Conservation (phyloP, 2,888 invertebrate species). For the Eupithecia subfuscata region DNA sequence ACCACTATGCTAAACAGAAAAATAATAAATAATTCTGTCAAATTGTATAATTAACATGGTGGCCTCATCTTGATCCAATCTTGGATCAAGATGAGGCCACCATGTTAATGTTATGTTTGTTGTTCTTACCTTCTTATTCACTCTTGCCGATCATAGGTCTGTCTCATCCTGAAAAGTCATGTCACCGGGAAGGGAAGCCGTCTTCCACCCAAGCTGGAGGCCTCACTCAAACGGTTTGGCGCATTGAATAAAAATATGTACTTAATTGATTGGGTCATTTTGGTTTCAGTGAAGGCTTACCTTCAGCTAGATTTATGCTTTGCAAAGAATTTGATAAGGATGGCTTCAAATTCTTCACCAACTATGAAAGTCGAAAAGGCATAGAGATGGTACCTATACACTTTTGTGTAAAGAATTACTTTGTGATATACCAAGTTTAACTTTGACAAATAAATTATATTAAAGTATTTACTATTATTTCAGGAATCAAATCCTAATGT, state of each 20-base stretch:
- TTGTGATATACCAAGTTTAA: neutral
- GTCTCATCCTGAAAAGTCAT: too few species aligned
- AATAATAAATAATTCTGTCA: too few species aligned
- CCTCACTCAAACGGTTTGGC: neutral
- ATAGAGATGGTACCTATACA: slow-evolving; percentile 89
- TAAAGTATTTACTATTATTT: slow-evolving; percentile 1
- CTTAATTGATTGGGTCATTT: neutral
- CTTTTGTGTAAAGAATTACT: neutral
- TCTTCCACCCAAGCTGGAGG: too few species aligned
- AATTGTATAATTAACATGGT: too few species aligned
- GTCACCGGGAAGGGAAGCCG: too few species aligned
- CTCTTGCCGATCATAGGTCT: too few species aligned
- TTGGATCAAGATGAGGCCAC: too few species aligned
- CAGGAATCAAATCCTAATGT: slow-evolving; percentile 93
- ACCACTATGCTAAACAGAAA: too few species aligned
- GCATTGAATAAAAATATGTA: neutral
- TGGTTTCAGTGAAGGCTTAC: slow-evolving; percentile 87
- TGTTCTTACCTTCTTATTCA: too few species aligned
- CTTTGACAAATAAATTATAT: neutral
- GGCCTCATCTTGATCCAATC: too few species aligned
- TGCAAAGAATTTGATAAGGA: slow-evolving; percentile 93
- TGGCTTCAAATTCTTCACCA: slow-evolving; percentile 98
- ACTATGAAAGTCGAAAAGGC: slow-evolving; percentile 96
- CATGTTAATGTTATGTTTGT: too few species aligned
- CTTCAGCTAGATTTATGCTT: slow-evolving; percentile 96